Percentiles rank a stretch among this genome's conserved stretches.
phyloP scores from a whole-genome alignment of 2,113 vertebrate species.

The Elephantulus edwardii region DNA sequence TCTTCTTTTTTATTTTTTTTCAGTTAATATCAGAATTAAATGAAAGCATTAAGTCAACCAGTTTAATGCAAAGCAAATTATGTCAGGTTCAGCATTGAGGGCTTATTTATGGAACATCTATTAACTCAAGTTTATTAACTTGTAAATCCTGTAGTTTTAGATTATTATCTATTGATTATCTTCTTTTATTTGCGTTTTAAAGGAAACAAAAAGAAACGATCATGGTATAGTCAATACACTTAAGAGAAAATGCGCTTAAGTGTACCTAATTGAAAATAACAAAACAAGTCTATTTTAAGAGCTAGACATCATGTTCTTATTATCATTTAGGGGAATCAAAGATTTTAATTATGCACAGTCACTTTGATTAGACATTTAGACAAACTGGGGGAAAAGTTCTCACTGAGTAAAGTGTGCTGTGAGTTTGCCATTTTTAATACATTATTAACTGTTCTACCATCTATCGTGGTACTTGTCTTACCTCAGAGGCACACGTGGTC shows the following conservation, averaged over 20 bases:
- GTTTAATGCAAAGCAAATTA: constrained; percentile 72
- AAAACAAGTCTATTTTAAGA: constrained; percentile 52
- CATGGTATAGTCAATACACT: constrained; percentile 69
- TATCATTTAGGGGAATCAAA: constrained; percentile 22
- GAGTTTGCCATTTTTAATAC: background rate
- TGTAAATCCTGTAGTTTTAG: constrained; percentile 79
- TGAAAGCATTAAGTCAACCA: constrained; percentile 72
- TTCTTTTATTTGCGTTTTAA: constrained; percentile 76
- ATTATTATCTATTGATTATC: constrained; percentile 79
- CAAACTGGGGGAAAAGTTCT: background rate
- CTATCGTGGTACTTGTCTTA: constrained; percentile 17
- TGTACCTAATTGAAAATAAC: constrained; percentile 65
- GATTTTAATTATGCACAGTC: background rate
- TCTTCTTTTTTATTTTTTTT: constrained; percentile 70
- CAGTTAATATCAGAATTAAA: constrained; percentile 76
- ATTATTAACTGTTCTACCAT: background rate
- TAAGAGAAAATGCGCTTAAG: constrained; percentile 58
- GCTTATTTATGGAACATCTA: constrained; percentile 69
- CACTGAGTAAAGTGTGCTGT: background rate
- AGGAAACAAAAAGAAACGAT: constrained; percentile 77
- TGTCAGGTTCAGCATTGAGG: constrained; percentile 70
- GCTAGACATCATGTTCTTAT: constrained; percentile 34
- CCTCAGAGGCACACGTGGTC: background rate
- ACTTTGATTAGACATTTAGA: constrained; percentile 28
- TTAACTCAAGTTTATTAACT: constrained; percentile 80